These are phyloP conservation scores for Hermaeophaga mercurialis DNA, from an alignment of 2,888 invertebrate species.

Conservation along the genomic window DNA sequence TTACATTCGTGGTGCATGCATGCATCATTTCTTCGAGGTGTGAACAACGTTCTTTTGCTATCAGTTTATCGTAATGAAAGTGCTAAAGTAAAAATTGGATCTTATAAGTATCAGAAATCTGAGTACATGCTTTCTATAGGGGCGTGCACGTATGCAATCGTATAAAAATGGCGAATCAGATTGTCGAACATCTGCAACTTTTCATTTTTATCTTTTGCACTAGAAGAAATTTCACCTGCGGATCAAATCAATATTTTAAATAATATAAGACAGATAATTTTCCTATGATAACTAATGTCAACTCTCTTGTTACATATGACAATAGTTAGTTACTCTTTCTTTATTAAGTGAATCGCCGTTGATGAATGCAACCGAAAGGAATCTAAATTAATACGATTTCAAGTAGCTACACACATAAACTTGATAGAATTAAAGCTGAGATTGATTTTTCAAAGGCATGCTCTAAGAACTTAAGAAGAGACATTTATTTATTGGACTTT, in stretches of 20 bases:
- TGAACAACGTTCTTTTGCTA: constrained; percentile 22
- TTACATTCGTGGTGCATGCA: constrained; percentile 24
- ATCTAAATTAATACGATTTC: background rate
- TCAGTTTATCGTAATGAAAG: constrained; percentile 26
- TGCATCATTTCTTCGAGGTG: constrained; percentile 27
- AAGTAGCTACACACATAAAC: background rate
- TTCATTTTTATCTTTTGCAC: background rate
- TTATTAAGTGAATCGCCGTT: no score
- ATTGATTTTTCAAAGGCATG: constrained; percentile 18
- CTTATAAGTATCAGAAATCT: constrained; percentile 7
- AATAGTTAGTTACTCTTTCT: no score
- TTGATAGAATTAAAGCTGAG: background rate
- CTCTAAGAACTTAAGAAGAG: constrained; percentile 6
- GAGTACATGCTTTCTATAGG: constrained; percentile 7
- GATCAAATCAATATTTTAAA: no score
- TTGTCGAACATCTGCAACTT: constrained; percentile 5
- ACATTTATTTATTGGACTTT: constrained; percentile 35
- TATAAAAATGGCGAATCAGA: constrained; percentile 1
- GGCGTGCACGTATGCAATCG: background rate
- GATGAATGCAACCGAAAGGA: no score
- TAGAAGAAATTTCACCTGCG: no score
- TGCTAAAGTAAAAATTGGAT: constrained; percentile 13
- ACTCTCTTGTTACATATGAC: no score
- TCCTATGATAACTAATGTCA: no score
- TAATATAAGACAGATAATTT: no score